Conservation (phyloP, 2,113 vertebrate genomes). For the Corythoichthys haematopterus region DNA sequence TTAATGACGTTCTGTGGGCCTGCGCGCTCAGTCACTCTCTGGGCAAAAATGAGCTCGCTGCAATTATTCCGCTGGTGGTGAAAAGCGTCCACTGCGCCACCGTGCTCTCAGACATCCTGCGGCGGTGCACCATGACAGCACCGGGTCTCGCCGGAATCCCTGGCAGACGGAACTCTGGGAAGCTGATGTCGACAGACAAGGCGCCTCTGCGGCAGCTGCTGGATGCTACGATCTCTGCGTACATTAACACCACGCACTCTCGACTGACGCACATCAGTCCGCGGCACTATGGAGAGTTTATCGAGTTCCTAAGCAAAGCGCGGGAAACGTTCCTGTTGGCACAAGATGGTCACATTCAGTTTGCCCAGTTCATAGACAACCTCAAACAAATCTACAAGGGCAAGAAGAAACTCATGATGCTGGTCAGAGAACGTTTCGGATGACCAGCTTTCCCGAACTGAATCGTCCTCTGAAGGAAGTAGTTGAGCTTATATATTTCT, state of each 20-base stretch:
- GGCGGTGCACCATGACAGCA: slow-evolving; percentile 93
- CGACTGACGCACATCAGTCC: slow-evolving; percentile 98
- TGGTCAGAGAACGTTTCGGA: slow-evolving; percentile 94
- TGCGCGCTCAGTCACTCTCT: slow-evolving; percentile 96
- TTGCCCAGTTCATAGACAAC: slow-evolving; percentile 98
- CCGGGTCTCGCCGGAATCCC: slow-evolving; percentile 93
- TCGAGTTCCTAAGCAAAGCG: slow-evolving; percentile 97
- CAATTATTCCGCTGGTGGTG: slow-evolving; percentile 94
- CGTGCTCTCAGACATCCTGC: slow-evolving; percentile 93
- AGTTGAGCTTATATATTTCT: slow-evolving; percentile 49
- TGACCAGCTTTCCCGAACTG: slow-evolving; percentile 66
- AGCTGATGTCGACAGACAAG: slow-evolving; percentile 98
- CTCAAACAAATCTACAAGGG: slow-evolving; percentile 99
- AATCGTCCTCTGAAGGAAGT: slow-evolving; percentile 34
- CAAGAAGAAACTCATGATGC: slow-evolving; percentile 99
- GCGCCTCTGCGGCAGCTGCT: slow-evolving; percentile 92
- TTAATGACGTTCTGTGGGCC: slow-evolving; percentile 98
- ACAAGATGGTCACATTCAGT: slow-evolving; percentile 95
- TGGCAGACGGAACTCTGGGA: slow-evolving; percentile 92
- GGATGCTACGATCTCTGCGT: slow-evolving; percentile 94
- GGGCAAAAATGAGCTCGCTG: slow-evolving; percentile 96
- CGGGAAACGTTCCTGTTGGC: slow-evolving; percentile 93
- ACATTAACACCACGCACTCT: slow-evolving; percentile 98
- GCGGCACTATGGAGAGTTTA: slow-evolving; percentile 96
- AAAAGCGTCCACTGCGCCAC: slow-evolving; percentile 98